Base-by-base conservation (phyloP, 2,797 vertebrate species). In the Stomatorhinus walkeri region DNA sequence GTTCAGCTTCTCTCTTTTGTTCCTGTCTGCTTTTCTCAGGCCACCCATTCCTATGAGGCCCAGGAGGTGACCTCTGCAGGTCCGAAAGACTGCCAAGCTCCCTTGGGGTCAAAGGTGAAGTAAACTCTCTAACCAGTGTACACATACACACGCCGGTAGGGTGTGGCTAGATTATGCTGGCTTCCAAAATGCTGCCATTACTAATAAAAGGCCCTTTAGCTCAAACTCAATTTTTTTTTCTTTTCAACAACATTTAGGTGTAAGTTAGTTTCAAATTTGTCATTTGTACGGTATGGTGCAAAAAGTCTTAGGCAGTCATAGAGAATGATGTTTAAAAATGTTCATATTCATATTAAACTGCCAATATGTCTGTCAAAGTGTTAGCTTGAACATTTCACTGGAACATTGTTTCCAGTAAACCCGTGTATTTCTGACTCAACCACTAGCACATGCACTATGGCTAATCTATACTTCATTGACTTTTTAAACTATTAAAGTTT, bases 31-130 rank as follows among this genome's bases (percentile, higher is more conserved):
- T 59, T 22, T 49, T 79, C 87, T 52, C 92, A 96, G 96, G 95
- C 92, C 9, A 95, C 91, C 88, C 90, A 93, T 89, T 96, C 95
- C 36, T 96, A 95, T 54, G 95, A 96, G 90, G 95, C 94, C 19
- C 95, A 95, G 85, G 95, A 95, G 90, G 94, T 95, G 81, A 91
- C 92, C 3, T 93, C 94, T 68, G 90, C 93, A 0, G 90, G 91
- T 32, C 92, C 92, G 86, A 91, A 24, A 89, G 92, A 56, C 76
- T 43, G 46, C 89, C 92, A 91, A 85, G 91, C 92, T 84, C 93
- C 91, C 56, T 93, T 92, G 93, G 94, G 91, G 91, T 92, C 93
- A 19, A 94, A 94, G 95, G 96, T 96, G 91, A 91, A 1, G 0
- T 14, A 51, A 14, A 49, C 8, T 1, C 2, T 46, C 81, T 51